Base-by-base conservation (phyloP, 2,888 invertebrate genomes). In the Salticus scenicus region DNA sequence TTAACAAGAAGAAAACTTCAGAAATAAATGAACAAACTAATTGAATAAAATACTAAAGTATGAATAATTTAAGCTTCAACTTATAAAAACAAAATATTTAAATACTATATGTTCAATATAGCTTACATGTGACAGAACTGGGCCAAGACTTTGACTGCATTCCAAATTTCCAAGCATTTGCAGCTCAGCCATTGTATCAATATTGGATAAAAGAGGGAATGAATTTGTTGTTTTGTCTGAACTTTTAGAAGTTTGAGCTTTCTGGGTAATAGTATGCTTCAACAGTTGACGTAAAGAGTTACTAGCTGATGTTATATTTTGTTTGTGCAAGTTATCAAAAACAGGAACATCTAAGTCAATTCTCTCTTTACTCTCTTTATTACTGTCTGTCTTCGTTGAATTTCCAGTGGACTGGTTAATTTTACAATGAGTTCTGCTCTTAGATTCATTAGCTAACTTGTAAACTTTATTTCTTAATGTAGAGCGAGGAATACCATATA, bases 401-500 rank as follows among this genome's bases (percentile, higher is more conserved):
- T 28, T 51, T 37, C 64, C 78, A 41, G 37, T 41, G 51, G 51
- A 17, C 14, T 86, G 70, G 71, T 10, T 78, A 2, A 64, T 31
- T 41, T 66, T 67, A 28, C 74, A 42, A 47, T 84, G 70, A 20
- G 74, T 66, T 27, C 79, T 70, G 66, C 83, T 76, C 30, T 84
- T 79, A 24, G 85, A 86, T 80, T 88, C 88, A 37, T 88, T 87
- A 37, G 92, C 91, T 88, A 92, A 89, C 87, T 92, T 92, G 89
- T 92, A 92, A 47, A 93, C 97, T 92, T 99, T 99, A 93, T 98
- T 99, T 88, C 98, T 94, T 73, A 99, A 94, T 31, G 98, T 98
- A 88, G 98, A 98, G 88, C 98, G 94, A 8, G 98, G 98, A 91
- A 98, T 98, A 90, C 98, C 97, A 92, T 99, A 99, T 90, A 98